phyloP scores from a whole-genome alignment of 2,888 invertebrate species.

The Diachrysia chrysitis region DNA sequence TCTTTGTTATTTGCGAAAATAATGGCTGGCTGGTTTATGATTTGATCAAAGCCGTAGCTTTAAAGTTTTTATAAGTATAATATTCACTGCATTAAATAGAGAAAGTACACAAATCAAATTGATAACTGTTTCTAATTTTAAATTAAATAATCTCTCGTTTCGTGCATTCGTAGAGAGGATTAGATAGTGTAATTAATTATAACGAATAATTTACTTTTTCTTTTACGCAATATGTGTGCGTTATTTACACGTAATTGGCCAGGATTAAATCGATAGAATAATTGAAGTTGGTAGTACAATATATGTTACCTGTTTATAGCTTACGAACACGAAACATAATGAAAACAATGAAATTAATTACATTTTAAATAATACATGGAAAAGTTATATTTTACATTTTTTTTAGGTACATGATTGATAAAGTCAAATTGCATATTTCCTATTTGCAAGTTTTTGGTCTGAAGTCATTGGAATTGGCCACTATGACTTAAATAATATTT shows the following conservation, averaged over 20 bases:
- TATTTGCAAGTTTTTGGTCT: no score
- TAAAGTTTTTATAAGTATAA: background rate
- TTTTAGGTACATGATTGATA: no score
- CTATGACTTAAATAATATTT: background rate
- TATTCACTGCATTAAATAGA: background rate
- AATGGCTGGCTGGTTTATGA: background rate
- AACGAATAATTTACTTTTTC: constrained; percentile 33
- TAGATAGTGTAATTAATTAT: constrained; percentile 6
- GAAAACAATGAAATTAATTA: no score
- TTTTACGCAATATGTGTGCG: constrained; percentile 31
- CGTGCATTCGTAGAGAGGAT: background rate
- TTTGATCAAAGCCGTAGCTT: background rate
- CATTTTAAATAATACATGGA: no score
- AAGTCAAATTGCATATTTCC: no score
- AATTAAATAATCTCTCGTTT: background rate
- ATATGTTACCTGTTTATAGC: no score
- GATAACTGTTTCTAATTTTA: background rate
- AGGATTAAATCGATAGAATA: background rate
- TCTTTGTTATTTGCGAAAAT: background rate
- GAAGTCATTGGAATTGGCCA: no score
- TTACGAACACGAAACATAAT: no score
- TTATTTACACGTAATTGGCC: constrained; percentile 6
- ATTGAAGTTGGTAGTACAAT: background rate
- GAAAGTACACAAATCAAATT: background rate
- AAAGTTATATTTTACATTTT: no score